A percentile compares a stretch with the other conserved stretches of the same genome.
phyloP scores from a whole-genome alignment of 37 sponge, comb jelly and placozoan genomes.

The Halisarca cf. caerulea region DNA sequence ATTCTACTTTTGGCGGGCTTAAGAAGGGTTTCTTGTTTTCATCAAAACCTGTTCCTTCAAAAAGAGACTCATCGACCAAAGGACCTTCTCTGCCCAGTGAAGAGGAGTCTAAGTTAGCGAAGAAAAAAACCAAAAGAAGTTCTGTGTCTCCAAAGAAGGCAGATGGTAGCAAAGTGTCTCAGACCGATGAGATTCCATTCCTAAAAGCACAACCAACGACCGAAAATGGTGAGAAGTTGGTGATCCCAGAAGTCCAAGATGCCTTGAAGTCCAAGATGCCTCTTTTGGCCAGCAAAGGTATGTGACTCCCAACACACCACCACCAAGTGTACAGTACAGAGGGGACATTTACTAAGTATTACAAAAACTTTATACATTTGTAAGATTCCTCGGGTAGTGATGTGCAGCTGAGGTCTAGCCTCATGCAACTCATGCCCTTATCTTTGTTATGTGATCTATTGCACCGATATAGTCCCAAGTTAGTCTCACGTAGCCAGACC shows the following conservation, averaged over 20 bases:
- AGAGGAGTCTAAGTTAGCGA: not conserved
- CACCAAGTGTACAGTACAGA: too few species aligned
- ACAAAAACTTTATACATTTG: too few species aligned
- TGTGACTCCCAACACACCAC: too few species aligned
- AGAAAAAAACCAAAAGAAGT: not conserved
- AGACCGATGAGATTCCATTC: slow-evolving; percentile 9
- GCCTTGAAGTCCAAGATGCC: slow-evolving; percentile 62
- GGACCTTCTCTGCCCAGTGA: not conserved
- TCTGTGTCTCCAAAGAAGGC: not conserved
- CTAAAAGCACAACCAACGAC: not conserved
- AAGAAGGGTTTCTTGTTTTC: slow-evolving; percentile 70
- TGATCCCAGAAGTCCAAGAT: slow-evolving; percentile 61
- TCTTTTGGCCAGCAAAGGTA: slow-evolving; percentile 40
- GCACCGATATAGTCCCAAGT: too few species aligned
- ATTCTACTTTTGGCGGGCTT: slow-evolving; percentile 59
- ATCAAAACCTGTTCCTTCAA: not conserved
- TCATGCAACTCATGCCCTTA: too few species aligned
- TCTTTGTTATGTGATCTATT: too few species aligned
- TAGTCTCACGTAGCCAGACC: too few species aligned
- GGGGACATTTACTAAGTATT: too few species aligned
- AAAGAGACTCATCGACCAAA: not conserved
- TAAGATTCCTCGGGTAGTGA: too few species aligned
- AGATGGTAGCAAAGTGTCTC: not conserved
- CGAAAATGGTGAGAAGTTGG: not conserved
- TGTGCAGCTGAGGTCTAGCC: too few species aligned